Base-by-base conservation (phyloP, 2,797 vertebrate genomes). In the Argya squamiceps region DNA sequence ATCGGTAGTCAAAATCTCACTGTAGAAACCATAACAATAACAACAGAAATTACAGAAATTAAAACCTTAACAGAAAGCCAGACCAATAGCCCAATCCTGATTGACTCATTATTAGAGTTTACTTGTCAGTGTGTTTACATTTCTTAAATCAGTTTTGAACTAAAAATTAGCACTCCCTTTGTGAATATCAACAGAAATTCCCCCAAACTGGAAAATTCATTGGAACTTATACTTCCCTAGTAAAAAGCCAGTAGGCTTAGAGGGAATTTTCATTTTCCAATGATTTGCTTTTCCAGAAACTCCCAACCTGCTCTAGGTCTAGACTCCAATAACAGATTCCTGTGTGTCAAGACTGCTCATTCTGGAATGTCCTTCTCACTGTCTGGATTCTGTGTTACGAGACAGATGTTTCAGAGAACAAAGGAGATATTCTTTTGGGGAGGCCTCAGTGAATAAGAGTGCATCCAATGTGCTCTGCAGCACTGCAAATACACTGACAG, bases 151-250 rank as follows among this genome's bases (percentile, higher is more conserved):
- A 23, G 1, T 16, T 88, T 65, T 24, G 0, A 74, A 32, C 15
- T 32, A 15, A 84, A 79, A 83, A 37, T 4, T 46, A 29, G 0
- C 3, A 19, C 2, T 73, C 2, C 2, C 1, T 7, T 7, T n/a
- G 2, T 59, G 14, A 5, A 1, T 67, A 46, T 20, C 7, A 64
- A 26, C 2, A 36, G 36, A 81, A 91, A 47, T 44, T 22, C 2
- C 1, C 3, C 1, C 3, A 53, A 12, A 8, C 0, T 23, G 15
- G 23, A 62, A 69, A 85, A 85, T 13, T 9, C 1, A 9, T 23
- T 10, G 8, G 26, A 49, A 9, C 1, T 56, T 75, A 62, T 5
- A 53, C 1, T 80, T 65, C 65, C 10, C 4, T 43, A 10, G 4
- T 44, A n/a, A 67, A 41, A 8, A 41, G 44, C 44, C 44, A 44